phyloP scores from a whole-genome alignment of 2,113 vertebrate genomes.

The Candoia aspera region DNA sequence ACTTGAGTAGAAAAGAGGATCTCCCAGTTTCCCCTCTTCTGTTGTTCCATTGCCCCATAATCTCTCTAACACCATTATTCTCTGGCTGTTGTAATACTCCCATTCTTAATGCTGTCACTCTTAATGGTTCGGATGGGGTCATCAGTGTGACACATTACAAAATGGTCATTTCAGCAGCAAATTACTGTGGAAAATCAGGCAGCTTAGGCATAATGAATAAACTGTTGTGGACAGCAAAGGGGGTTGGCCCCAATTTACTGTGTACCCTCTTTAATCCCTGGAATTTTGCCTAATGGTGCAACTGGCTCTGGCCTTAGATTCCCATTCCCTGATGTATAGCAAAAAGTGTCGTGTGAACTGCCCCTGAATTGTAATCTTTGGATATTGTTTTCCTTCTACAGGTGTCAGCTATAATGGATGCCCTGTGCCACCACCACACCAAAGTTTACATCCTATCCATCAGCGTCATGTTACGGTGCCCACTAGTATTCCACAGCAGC shows the following conservation, averaged over 20 bases:
- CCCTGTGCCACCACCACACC: constrained; percentile 80
- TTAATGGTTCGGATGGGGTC: neutral
- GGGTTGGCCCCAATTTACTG: neutral
- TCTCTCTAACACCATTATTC: neutral
- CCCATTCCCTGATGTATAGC: neutral
- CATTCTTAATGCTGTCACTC: neutral
- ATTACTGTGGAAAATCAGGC: neutral
- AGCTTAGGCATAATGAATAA: neutral
- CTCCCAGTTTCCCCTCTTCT: neutral
- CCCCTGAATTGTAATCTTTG: neutral
- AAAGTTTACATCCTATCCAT: constrained; percentile 88
- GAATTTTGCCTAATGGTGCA: neutral
- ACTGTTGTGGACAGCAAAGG: neutral
- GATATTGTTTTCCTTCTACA: constrained; percentile 52
- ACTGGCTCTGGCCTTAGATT: neutral
- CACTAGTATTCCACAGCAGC: constrained; percentile 92
- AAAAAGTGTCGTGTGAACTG: neutral
- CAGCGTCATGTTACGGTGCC: constrained; percentile 95
- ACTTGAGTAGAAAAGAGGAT: neutral
- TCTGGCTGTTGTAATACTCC: neutral
- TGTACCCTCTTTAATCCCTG: neutral
- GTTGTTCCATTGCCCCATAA: neutral
- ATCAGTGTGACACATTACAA: neutral
- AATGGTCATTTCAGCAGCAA: neutral
- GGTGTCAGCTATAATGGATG: constrained; percentile 81